These are phyloP conservation scores for Romanogobio albipinnatus DNA, from an alignment of 2,113 vertebrate species.

Conservation along the genomic window DNA sequence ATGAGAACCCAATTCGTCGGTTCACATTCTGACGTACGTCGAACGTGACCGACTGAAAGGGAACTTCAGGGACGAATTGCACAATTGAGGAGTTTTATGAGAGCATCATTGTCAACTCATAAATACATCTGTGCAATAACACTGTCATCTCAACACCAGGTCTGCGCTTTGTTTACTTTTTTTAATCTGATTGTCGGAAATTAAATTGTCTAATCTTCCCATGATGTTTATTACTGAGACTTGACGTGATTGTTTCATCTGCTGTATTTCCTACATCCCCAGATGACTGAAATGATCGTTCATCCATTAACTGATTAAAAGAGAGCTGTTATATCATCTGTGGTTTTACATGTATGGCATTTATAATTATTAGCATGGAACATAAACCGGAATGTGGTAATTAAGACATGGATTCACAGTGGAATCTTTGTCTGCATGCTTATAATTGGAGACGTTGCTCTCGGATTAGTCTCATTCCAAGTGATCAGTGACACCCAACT, in stretches of 20 bases:
- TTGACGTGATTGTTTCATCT: constrained; percentile 18
- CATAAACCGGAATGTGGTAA: constrained; percentile 39
- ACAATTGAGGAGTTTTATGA: background rate
- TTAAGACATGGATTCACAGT: constrained; percentile 5
- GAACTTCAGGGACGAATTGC: background rate
- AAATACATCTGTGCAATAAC: background rate
- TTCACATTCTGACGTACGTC: no score
- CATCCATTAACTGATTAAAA: constrained; percentile 39
- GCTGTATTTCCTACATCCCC: background rate
- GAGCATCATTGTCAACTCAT: constrained; percentile 8
- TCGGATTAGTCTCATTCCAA: constrained; percentile 51
- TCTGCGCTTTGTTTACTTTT: background rate
- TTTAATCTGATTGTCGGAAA: constrained; percentile 26
- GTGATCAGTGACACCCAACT: constrained; percentile 31
- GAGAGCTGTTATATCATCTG: constrained; percentile 57
- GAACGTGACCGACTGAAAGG: no score
- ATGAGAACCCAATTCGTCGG: no score
- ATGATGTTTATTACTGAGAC: background rate
- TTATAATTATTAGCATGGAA: constrained; percentile 31
- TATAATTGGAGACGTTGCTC: constrained; percentile 46
- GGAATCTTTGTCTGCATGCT: constrained; percentile 36
- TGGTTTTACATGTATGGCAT: background rate
- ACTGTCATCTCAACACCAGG: background rate
- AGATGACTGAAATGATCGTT: constrained; percentile 45
- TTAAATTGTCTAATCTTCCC: constrained; percentile 25